phyloP scores from a whole-genome alignment of 1,140 invertebrate species.

The Stenopsyche tienmushanensis region DNA sequence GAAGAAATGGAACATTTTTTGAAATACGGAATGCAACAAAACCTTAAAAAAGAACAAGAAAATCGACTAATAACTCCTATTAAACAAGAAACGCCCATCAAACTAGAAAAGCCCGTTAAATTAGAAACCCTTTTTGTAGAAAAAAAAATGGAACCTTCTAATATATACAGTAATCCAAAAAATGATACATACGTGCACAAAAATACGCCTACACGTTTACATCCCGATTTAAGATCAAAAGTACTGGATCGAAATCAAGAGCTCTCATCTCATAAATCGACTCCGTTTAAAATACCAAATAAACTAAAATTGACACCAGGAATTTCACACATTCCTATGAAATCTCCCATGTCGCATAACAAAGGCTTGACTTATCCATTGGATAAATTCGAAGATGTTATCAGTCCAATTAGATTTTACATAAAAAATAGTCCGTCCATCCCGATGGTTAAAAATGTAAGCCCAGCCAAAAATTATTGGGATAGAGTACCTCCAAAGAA shows the following conservation, averaged over 20 bases:
- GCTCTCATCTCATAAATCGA: not conserved
- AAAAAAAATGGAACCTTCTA: not conserved
- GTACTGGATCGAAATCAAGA: not conserved
- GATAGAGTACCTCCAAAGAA: constrained; percentile 11
- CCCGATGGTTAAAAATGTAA: constrained; percentile 37
- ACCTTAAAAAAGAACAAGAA: not conserved
- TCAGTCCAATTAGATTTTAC: constrained; percentile 49
- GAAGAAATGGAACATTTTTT: constrained; percentile 51
- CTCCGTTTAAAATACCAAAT: constrained; percentile 16
- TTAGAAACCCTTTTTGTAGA: not conserved
- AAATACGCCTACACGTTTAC: not conserved
- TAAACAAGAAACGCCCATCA: not conserved
- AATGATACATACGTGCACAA: too few relatives aligned
- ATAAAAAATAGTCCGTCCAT: constrained; percentile 47
- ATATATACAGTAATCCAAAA: too few relatives aligned
- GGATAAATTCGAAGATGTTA: constrained; percentile 43
- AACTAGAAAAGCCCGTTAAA: not conserved
- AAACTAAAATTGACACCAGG: constrained; percentile 1
- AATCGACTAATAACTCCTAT: too few relatives aligned
- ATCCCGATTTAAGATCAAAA: not conserved
- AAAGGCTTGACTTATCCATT: not conserved
- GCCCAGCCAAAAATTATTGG: constrained; percentile 33
- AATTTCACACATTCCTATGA: not conserved
- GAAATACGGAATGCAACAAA: constrained; percentile 42
- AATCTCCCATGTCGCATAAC: not conserved